phyloP scores from a whole-genome alignment of 2,888 invertebrate genomes.

The Noctuana brunneofusca region DNA sequence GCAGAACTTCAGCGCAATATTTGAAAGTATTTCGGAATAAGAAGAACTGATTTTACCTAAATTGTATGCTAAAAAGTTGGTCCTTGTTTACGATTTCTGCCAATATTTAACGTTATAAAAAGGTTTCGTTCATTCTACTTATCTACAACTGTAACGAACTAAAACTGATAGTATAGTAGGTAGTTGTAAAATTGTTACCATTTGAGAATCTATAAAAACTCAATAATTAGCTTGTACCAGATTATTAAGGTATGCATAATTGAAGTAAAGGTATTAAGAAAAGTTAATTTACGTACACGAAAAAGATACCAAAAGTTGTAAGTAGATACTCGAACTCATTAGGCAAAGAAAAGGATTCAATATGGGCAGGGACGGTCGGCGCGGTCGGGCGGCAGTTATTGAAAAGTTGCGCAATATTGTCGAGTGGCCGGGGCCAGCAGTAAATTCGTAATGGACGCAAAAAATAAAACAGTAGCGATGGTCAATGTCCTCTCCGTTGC shows the following conservation, averaged over 20 bases:
- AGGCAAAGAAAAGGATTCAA: constrained; percentile 75
- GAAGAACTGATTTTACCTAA: neutral
- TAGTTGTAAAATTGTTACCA: neutral
- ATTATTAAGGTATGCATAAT: neutral
- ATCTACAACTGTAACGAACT: no score
- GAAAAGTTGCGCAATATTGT: constrained; percentile 82
- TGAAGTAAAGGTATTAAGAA: neutral
- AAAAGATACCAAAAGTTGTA: constrained; percentile 41
- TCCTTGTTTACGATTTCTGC: neutral
- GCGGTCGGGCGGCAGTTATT: constrained; percentile 74
- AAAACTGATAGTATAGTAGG: no score
- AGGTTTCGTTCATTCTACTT: no score
- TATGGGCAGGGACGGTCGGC: constrained; percentile 66
- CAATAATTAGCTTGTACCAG: neutral
- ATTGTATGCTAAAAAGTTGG: neutral
- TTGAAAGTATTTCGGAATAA: neutral
- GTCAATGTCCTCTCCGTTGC: constrained; percentile 55
- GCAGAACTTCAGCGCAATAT: neutral
- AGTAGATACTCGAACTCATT: constrained; percentile 56
- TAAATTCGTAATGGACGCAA: constrained; percentile 81
- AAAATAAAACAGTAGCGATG: constrained; percentile 71
- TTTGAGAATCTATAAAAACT: neutral
- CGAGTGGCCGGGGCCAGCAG: constrained; percentile 73
- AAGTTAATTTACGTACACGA: constrained; percentile 26
- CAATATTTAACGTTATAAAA: neutral